These are phyloP conservation scores for Melanocharis versteri DNA, from an alignment of 2,113 vertebrate species.

Conservation along the genomic window DNA sequence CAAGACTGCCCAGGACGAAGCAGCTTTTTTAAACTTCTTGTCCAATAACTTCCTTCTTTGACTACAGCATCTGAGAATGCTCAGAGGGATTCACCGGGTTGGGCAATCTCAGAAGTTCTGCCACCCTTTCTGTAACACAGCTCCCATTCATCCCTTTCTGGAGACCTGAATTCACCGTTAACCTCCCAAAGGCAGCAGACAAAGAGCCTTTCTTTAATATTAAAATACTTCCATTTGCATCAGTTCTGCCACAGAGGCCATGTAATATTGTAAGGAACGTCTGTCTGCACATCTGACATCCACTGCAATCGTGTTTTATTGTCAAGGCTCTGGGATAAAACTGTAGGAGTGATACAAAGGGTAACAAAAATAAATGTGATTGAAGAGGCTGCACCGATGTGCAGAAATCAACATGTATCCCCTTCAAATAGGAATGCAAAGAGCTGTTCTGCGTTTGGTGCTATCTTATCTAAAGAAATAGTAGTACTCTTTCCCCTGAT, in stretches of 20 bases:
- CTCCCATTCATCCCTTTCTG: background rate
- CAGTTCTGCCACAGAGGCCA: background rate
- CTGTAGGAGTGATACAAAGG: background rate
- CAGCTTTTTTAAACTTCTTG: background rate
- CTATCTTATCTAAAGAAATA: background rate
- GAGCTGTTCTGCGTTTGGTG: background rate
- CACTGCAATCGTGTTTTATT: background rate
- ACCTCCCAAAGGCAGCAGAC: fast-evolving
- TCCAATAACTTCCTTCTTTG: background rate
- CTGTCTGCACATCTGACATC: background rate
- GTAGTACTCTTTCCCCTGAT: background rate
- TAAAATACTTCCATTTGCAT: background rate
- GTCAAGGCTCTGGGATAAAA: background rate
- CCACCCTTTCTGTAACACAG: background rate
- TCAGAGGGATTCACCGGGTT: background rate
- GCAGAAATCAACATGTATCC: background rate
- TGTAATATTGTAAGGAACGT: fast-evolving
- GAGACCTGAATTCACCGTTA: background rate
- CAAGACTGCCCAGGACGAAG: background rate
- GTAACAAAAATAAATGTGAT: background rate
- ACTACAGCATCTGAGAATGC: background rate
- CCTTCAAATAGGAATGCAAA: background rate
- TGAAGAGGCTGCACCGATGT: background rate
- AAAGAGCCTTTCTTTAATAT: background rate
- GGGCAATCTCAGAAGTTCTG: background rate